These are phyloP conservation scores for Acleris laterana DNA, from an alignment of 2,888 invertebrate species.

Conservation along the genomic window DNA sequence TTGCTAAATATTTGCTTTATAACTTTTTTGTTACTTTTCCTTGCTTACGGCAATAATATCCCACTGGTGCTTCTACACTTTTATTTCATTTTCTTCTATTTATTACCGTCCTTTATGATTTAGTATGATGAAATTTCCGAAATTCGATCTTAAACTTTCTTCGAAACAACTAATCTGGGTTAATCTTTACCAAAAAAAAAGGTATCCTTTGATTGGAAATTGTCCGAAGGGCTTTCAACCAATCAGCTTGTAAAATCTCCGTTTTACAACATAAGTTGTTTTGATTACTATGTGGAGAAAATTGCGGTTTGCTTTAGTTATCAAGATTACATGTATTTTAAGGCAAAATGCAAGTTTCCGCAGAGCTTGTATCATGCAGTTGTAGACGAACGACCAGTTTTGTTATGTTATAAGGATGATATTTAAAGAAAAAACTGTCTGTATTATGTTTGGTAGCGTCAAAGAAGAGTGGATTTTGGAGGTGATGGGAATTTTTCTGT, in stretches of 20 bases:
- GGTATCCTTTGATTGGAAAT: conserved; percentile 14
- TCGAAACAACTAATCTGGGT: conserved; percentile 15
- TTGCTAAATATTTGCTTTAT: no score
- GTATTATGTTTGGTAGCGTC: no score
- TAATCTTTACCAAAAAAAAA: conserved; percentile 25
- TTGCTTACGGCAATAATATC: no score
- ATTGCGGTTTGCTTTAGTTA: conserved; percentile 31
- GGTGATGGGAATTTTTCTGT: no score
- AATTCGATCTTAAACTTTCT: neutral
- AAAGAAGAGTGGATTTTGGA: no score
- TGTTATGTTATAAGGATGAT: neutral
- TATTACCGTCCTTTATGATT: neutral
- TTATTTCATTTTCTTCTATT: no score
- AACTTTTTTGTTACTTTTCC: no score
- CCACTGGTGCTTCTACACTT: no score
- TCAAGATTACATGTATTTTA: conserved; percentile 31
- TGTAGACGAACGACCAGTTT: neutral
- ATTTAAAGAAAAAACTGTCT: no score
- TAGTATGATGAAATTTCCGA: neutral
- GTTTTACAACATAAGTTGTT: conserved; percentile 10
- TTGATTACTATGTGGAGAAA: conserved; percentile 32
- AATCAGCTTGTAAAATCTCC: conserved; percentile 19
- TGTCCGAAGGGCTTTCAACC: conserved; percentile 23
- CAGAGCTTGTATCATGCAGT: neutral
- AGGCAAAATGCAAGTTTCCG: conserved; percentile 13